A percentile compares a stretch with the other conserved stretches of the same genome.
Conservation (phyloP, 2,888 invertebrate genomes). For the Physocephala rufipes region DNA sequence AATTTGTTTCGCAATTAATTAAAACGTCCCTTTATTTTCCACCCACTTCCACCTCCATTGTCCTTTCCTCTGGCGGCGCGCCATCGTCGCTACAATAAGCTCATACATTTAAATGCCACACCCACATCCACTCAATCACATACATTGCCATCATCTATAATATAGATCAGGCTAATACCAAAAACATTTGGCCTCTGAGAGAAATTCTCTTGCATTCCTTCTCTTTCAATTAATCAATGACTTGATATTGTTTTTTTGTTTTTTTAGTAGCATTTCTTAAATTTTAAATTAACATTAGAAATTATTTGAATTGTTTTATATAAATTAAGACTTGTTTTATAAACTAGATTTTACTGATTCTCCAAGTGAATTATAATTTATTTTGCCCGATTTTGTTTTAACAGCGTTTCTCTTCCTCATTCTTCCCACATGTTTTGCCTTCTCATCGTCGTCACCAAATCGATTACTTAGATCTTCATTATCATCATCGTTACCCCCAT, state of each 20-base stretch:
- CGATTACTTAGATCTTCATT: too few species aligned
- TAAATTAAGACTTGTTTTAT: constrained; percentile 29
- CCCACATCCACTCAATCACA: constrained; percentile 22
- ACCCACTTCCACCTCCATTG: too few species aligned
- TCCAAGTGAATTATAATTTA: constrained; percentile 18
- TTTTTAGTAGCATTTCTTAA: constrained; percentile 11
- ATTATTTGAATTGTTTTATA: constrained; percentile 22
- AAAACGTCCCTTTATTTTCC: too few species aligned
- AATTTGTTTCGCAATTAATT: constrained; percentile 1
- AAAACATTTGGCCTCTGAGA: neutral
- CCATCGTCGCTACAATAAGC: too few species aligned
- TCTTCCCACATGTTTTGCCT: constrained; percentile 10
- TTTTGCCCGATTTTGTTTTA: constrained; percentile 36
- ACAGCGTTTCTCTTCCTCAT: constrained; percentile 38
- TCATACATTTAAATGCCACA: too few species aligned
- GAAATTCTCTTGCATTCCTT: neutral
- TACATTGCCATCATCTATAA: neutral
- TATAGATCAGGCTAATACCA: neutral
- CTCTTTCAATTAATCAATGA: neutral
- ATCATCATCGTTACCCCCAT: too few species aligned
- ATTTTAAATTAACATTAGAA: constrained; percentile 19
- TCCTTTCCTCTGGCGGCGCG: too few species aligned
- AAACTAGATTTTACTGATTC: constrained; percentile 26
- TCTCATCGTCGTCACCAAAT: constrained; percentile 2
- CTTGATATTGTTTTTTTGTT: too few species aligned